These are phyloP conservation scores for Phoenicopterus ruber DNA, from an alignment of 2,113 vertebrate genomes.

Conservation along the genomic window DNA sequence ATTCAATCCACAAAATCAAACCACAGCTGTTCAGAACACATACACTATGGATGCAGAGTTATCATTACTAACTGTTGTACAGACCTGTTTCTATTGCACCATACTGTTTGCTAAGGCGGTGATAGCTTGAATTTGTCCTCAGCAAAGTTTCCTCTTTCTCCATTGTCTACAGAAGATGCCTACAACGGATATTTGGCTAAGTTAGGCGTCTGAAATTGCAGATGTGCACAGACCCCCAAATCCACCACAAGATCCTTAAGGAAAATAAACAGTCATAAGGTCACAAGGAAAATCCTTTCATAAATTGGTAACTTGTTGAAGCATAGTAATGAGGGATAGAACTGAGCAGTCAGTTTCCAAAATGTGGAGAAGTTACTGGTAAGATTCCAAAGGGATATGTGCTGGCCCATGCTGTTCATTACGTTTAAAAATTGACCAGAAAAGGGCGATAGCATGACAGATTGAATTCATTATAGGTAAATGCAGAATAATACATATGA, in stretches of 20 bases:
- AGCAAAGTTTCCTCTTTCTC: neutral
- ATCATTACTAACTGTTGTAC: neutral
- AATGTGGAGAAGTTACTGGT: neutral
- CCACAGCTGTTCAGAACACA: neutral
- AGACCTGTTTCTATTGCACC: neutral
- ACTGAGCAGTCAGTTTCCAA: neutral
- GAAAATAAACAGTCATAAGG: neutral
- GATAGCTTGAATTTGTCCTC: neutral
- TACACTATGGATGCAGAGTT: neutral
- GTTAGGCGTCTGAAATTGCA: neutral
- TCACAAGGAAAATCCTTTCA: neutral
- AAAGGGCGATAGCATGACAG: neutral
- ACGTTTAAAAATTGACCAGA: neutral
- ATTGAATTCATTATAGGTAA: neutral
- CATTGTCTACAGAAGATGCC: neutral
- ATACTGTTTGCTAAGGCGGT: neutral
- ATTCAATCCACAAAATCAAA: neutral
- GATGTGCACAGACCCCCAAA: neutral
- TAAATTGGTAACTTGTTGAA: neutral
- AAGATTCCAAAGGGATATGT: neutral
- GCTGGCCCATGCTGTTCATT: neutral
- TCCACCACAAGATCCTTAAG: neutral
- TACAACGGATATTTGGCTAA: neutral
- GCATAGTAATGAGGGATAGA: neutral
- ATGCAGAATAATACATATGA: neutral